These are phyloP conservation scores for Monarcha castaneiventris DNA, from an alignment of 2,113 vertebrate species.

Conservation along the genomic window DNA sequence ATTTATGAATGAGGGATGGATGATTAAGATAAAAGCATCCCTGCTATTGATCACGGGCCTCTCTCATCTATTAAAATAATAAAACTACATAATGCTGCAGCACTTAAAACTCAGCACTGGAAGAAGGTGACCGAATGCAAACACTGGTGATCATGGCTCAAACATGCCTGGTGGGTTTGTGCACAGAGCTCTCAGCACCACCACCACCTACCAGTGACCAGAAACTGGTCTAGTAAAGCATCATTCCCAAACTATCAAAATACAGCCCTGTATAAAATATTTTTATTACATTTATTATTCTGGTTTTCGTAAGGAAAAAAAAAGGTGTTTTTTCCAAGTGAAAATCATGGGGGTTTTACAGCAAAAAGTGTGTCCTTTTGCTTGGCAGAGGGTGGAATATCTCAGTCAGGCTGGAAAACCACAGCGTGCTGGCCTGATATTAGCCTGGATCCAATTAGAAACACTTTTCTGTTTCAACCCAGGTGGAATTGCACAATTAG, in stretches of 20 bases:
- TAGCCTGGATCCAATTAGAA: constrained; percentile 59
- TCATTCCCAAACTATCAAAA: not conserved
- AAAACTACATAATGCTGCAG: constrained; percentile 33
- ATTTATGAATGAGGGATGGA: constrained; percentile 61
- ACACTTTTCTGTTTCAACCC: constrained; percentile 41
- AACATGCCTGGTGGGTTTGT: not conserved
- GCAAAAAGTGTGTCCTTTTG: constrained; percentile 34
- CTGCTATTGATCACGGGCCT: constrained; percentile 56
- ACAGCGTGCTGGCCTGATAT: not conserved
- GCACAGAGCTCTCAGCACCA: not conserved
- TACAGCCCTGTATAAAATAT: not conserved
- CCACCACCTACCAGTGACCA: not conserved
- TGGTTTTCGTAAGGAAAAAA: not conserved
- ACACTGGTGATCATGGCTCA: not conserved
- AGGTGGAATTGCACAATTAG: constrained; percentile 44
- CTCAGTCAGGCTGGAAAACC: constrained; percentile 37
- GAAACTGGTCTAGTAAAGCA: constrained; percentile 3
- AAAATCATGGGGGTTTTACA: constrained; percentile 25
- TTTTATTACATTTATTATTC: constrained; percentile 31
- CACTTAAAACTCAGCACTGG: constrained; percentile 14
- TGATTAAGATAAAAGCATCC: constrained; percentile 66
- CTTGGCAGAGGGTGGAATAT: constrained; percentile 49
- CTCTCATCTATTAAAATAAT: constrained; percentile 66
- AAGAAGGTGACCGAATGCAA: constrained; percentile 40
- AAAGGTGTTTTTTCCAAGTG: not conserved